Evolutionary conservation across 1,140 invertebrate genomes (phyloP), one percentile per base, ranked within the genome.

Genomic region (Leptestheria dahalacensis): DNA sequence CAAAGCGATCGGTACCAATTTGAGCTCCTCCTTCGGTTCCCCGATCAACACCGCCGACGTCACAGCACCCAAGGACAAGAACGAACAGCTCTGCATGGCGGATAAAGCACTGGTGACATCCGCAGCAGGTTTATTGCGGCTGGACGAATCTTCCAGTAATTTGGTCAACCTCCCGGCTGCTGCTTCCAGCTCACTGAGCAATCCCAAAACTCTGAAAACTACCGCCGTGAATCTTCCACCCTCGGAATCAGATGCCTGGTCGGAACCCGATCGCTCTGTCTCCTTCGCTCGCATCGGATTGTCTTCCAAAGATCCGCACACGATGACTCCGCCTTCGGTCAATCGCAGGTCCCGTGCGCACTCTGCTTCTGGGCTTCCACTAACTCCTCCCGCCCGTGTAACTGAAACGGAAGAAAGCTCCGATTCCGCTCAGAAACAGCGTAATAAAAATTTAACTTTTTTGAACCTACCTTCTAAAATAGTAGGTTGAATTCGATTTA

Each of bases 191-290:
- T n/a, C 33, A 41, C 6, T 6, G 33, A 15, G 33, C 33, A 15
- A 15, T 41, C 33, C 33, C 6, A 41, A 41, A 15, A 6, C 33
- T 41, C 33, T 41, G 6, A 41, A 41, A 41, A 15, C 33, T 6
- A 15, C 20, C 26, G 28, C 53, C 23, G 25, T 28, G 23, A 11
- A 20, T 71, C 61, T 74, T 73, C 23, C 67, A 79, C 4, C 67
- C 70, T 85, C 83, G 1, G 85, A 89, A 67, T 85, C 83, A 0
- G 88, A 91, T 66, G 81, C 83, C 20, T 90, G 86, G 81, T 88
- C 86, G 0, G 86, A 89, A 68, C 86, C 86, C 0, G 87, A 91
- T 66, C 77, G 85, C 60, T 81, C 78, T 58, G 85, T 89, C 0
- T 89, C 86, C 0, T 69, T 84, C 59, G 84, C 82, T 0, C 75